Base-by-base conservation (phyloP, 2,888 invertebrate species). In the Carabus problematicus region DNA sequence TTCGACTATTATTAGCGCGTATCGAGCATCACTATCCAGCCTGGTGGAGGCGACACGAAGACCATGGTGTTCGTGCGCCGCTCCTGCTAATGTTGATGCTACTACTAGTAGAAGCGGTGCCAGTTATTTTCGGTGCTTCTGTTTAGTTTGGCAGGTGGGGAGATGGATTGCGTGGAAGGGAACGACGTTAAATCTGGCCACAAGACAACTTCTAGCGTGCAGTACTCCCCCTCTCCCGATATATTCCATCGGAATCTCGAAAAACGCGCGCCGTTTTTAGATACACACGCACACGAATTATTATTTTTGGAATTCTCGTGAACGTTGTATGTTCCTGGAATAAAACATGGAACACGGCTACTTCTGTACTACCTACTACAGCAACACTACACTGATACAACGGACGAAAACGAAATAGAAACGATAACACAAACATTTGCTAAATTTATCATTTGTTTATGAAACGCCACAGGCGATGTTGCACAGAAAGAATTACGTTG, bases 81-180 rank as follows among this genome's bases (percentile, higher is more conserved):
- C 29, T 29, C 29, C 29, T 29, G 29, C 29, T 29, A 6, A 29
- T 29, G 29, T 29, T 29, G 52, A 52, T 12, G 54, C 3, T 11
- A 4, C 18, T 19, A 39, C 12, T 19, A 14, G 29, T 56, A 12
- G 61, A 18, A 14, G 49, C 42, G 67, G 49, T 43, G 54, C 12
- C 16, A 43, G 11, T 47, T 68, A 68, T 68, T 68, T 68, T 68
- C 54, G 67, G 67, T 52, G 60, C 60, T 68, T n/a, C n/a, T 60
- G 67, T 68, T 68, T 68, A 43, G 60, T 68, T 68, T 68, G 67
- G 67, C 67, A 68, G 67, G 67, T 68, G 67, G 60, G 60, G 67
- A 60, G 67, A 68, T 68, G 61, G 55, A 68, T 68, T 68, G 60
- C 61, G 41, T 60, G 67, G 67, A 68, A 68, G 67, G 67, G 67